Evolutionary conservation across 2,888 invertebrate genomes (phyloP).

Genomic region (Iphiclides podalirius): DNA sequence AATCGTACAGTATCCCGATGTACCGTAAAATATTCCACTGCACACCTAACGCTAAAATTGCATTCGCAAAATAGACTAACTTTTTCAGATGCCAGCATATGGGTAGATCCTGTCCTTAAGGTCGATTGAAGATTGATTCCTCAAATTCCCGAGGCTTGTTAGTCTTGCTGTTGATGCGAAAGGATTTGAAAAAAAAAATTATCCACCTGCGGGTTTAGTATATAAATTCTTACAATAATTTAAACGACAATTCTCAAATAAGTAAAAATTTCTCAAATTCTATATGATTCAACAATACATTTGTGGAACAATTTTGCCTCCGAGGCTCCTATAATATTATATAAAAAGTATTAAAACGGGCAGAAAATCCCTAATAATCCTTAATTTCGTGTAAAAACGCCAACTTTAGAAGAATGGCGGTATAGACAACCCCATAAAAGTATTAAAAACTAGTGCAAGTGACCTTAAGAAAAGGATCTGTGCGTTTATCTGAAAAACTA

Average conservation of each 20-base stretch:
- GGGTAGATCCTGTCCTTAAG: constrained; percentile 27
- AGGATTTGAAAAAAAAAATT: too few relatives aligned
- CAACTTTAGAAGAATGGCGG: not conserved
- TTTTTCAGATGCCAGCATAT: constrained; percentile 57
- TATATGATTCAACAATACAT: constrained; percentile 15
- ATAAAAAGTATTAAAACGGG: constrained; percentile 5
- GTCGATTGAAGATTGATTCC: too few relatives aligned
- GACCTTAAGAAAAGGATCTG: constrained; percentile 21
- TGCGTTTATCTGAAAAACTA: constrained; percentile 58
- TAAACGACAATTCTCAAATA: too few relatives aligned
- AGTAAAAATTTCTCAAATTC: too few relatives aligned
- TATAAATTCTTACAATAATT: too few relatives aligned
- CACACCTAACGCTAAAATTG: constrained; percentile 55
- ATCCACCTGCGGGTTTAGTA: too few relatives aligned
- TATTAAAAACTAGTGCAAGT: not conserved
- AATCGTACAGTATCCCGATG: constrained; percentile 60
- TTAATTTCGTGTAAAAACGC: not conserved
- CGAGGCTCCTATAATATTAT: constrained; percentile 9
- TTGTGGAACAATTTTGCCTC: constrained; percentile 13
- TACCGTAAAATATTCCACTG: constrained; percentile 49
- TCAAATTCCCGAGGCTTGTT: too few relatives aligned
- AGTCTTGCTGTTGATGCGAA: too few relatives aligned
- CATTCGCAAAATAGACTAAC: constrained; percentile 56
- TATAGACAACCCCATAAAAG: not conserved
- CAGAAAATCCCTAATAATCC: not conserved